Base-by-base conservation (phyloP, 1,140 invertebrate species). In the Achroia grisella region DNA sequence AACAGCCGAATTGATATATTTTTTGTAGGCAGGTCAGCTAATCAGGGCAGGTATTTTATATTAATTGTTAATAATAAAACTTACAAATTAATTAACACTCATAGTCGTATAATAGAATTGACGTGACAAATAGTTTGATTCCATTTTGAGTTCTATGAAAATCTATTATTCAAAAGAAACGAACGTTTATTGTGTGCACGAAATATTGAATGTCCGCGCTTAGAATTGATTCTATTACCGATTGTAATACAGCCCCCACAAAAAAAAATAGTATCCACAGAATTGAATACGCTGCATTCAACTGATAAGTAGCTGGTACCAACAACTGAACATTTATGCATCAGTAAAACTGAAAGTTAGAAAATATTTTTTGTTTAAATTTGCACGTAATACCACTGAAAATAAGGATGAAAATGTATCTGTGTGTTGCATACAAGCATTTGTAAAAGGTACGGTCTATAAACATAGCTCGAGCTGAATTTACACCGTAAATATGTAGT, bases 281-380 rank as follows among this genome's bases (percentile, higher is more conserved):
- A 52, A 62, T 62, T 52, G 56, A 60, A 54, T 36, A 15, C 30
- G 35, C 61, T 63, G 64, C 52, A 47, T 47, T 48, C 52, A 45
- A 40, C 29, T 57, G 65, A 68, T 68, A 68, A 68, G 65, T 65
- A 60, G 47, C 32, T 33, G 62, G 49, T 54, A 52, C 59, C 49
- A 40, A 40, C 36, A 39, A 54, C 50, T 49, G 63, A 36, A 36
- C 34, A 36, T 13, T 37, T 54, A 65, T 56, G 62, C 58, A 65
- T 53, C 61, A 48, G 48, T 57, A 53, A 51, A 52, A 50, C 44
- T 57, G 51, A 52, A 55, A 59, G 44, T 51, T 56, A 41, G n/a
- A 13, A 8, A 36, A 14, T 6, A 6, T 8, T 8, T 1, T 35
- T 53, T 36, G 44, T 14, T 1, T 36, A 8, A 36, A 2, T 10